Evolutionary conservation across 2,113 vertebrate genomes (phyloP).

Genomic region (Saccopteryx leptura): DNA sequence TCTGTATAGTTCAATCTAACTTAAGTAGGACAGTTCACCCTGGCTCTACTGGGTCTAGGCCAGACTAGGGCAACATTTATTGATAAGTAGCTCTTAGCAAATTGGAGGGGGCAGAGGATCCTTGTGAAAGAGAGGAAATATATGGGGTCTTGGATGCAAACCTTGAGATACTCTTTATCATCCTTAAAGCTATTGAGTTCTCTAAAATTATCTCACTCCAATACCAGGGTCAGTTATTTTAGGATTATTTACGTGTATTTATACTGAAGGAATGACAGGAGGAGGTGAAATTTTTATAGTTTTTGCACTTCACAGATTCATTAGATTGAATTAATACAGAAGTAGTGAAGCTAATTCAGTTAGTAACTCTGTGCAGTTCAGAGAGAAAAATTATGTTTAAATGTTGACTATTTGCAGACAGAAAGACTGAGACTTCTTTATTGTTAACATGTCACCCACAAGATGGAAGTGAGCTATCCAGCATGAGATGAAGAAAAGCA

Average conservation of each 20-base stretch:
- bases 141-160: background rate
- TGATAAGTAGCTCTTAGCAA: background rate
- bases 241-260: background rate
- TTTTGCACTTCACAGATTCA: constrained; percentile 22
- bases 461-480: background rate
- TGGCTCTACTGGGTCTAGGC: background rate
- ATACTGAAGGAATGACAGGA: background rate
- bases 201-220: background rate
- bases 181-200: background rate
- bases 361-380: background rate
- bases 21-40: background rate
- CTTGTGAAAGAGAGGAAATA: background rate
- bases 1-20: background rate
- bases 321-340: constrained; percentile 23
- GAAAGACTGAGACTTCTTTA: background rate
- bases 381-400: background rate
- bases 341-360: constrained; percentile 6
- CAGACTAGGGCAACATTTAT: background rate
- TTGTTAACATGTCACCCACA: background rate
- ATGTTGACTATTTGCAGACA: background rate
- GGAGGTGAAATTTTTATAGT: constrained; percentile 13
- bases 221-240: background rate
- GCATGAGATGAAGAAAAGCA: background rate
- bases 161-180: background rate
- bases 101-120: background rate